Base-by-base conservation (phyloP, 2,113 vertebrate genomes). In the Leuciscus idus region DNA sequence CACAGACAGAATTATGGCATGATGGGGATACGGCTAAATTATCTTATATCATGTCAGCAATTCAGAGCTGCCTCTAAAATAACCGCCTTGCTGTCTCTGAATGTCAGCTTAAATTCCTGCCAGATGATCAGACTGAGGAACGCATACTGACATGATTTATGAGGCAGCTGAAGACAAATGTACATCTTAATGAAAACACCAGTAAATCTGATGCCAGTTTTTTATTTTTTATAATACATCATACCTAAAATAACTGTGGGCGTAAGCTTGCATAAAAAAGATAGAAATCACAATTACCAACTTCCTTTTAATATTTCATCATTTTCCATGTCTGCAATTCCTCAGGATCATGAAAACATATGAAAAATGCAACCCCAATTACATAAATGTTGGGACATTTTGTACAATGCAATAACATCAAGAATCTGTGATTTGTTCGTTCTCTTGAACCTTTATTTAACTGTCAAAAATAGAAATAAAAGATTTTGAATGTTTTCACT, bases 51-150 rank as follows among this genome's bases (percentile, higher is more conserved):
- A 73, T 13, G 39, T 68, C 26, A 68, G 80, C n/a, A 26, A 82
- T 64, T 82, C 17, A 50, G 62, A 68, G 57, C 66, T 23, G 78
- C 4, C 68, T 62, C 66, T 76, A 84, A 85, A 74, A 26, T 50
- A 59, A 64, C 83, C 74, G 43, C 13, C 36, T 73, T 66, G 28
- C 78, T 83, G 59, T 84, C 85, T 87, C 66, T 62, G 66, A 76
- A 72, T 81, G 50, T 80, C 84, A 86, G n/a, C 13, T 59, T 78
- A 66, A 86, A 59, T 30, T 86, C 62, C 48, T 59, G 30, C 64
- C 81, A 62, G n/a, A 80, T 64, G 79, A 82, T 81, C 43, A 82
- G 62, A 75, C 68, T 82, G 52, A 70, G 50, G 50, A 74, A 85
- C 70, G 57, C 46, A 79, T 33, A 72, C 55, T 85, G 30, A 46